phyloP scores from a whole-genome alignment of 2,888 invertebrate species.

The Arge pagana region DNA sequence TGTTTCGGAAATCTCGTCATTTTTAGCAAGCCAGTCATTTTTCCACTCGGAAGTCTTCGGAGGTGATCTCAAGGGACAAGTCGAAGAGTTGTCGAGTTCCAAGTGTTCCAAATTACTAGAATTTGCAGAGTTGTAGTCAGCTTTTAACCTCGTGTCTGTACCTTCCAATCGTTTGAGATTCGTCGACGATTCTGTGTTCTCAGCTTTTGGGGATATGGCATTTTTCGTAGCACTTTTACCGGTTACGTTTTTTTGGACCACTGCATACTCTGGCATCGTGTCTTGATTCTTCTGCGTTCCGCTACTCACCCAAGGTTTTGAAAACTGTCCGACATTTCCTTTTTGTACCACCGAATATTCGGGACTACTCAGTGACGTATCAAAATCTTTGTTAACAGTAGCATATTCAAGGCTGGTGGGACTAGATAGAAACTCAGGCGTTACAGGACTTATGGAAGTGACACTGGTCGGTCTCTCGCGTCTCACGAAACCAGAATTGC shows the following conservation, averaged over 20 bases:
- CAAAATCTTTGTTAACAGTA: conserved; percentile 45
- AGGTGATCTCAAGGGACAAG: conserved; percentile 43
- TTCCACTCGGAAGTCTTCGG: conserved; percentile 54
- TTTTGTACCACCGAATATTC: conserved; percentile 52
- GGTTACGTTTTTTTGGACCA: conserved; percentile 46
- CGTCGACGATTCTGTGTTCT: conserved; percentile 13
- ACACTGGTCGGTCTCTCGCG: conserved; percentile 50
- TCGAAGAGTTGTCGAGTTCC: conserved; percentile 39
- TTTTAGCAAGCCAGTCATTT: conserved; percentile 53
- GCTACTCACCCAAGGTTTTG: conserved; percentile 27
- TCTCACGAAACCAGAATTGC: conserved; percentile 43
- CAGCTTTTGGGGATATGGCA: not conserved
- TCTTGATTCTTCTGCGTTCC: conserved; percentile 30
- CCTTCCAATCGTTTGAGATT: conserved; percentile 1
- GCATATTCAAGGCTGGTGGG: conserved; percentile 48
- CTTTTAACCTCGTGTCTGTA: not conserved
- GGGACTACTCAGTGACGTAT: conserved; percentile 46
- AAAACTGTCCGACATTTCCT: conserved; percentile 23
- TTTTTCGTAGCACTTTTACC: conserved; percentile 28
- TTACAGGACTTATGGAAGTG: conserved; percentile 37
- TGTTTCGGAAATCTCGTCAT: conserved; percentile 49
- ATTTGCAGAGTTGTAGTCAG: conserved; percentile 2
- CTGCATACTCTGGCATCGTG: conserved; percentile 48
- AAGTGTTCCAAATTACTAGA: conserved; percentile 35
- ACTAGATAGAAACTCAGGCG: conserved; percentile 36